Conservation (phyloP, 2,797 vertebrate genomes). For the Danio albolineatus region DNA sequence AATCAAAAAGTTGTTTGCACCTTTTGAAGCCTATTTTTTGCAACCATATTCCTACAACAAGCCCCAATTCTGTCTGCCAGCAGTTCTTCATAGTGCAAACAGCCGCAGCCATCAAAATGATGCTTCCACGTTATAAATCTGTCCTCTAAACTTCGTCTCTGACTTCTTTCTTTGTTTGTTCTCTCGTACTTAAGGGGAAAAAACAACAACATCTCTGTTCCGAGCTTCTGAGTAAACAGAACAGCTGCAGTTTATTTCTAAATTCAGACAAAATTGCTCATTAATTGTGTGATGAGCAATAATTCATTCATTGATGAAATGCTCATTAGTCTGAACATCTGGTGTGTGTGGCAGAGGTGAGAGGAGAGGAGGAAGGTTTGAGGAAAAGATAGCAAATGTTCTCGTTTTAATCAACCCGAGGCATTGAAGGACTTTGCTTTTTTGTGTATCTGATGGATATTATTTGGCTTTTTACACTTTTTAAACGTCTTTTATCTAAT, state of each 20-base stretch:
- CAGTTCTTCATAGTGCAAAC: neutral
- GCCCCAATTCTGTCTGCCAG: neutral
- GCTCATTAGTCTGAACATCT: slow-evolving; percentile 22
- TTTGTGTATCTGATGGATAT: neutral
- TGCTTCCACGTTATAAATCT: slow-evolving; percentile 4
- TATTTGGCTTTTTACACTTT: no score
- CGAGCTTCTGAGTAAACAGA: slow-evolving; percentile 5
- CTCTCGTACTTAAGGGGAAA: neutral
- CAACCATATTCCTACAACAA: neutral
- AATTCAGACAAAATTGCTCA: neutral
- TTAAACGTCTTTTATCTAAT: neutral
- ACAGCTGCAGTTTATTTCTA: slow-evolving; percentile 16
- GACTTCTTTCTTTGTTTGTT: neutral
- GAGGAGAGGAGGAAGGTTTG: neutral
- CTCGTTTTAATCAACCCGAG: neutral
- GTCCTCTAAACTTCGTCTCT: slow-evolving; percentile 6
- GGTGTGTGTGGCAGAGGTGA: slow-evolving; percentile 1
- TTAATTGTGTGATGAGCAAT: slow-evolving; percentile 34
- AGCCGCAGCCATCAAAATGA: neutral
- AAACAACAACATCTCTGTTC: slow-evolving; percentile 8
- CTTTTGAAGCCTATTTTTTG: neutral
- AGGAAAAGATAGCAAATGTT: neutral
- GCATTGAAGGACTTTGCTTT: neutral
- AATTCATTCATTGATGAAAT: slow-evolving; percentile 26
- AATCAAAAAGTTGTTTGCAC: neutral